These are phyloP conservation scores for Pseudorasbora parva DNA, from an alignment of 2,113 vertebrate species.

Conservation along the genomic window DNA sequence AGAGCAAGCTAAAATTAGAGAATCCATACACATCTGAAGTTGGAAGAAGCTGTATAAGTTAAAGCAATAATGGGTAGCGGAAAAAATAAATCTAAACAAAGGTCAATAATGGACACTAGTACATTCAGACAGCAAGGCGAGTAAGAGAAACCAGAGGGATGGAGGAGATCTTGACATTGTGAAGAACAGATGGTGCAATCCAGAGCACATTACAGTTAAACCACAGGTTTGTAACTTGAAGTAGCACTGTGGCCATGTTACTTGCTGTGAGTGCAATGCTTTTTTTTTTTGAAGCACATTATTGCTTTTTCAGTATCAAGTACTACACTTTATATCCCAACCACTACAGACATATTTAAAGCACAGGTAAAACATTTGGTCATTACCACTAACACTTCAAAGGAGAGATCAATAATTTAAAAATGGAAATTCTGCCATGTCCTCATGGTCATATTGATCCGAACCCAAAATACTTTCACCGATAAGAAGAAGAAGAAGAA, in stretches of 20 bases:
- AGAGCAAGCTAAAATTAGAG: not conserved
- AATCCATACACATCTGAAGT: not conserved
- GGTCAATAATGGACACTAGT: not conserved
- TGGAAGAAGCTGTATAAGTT: not conserved
- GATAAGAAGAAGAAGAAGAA: too few relatives aligned
- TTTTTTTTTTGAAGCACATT: not conserved
- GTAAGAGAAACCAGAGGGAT: not conserved
- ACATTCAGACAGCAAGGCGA: not conserved
- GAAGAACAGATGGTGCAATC: conserved; percentile 24
- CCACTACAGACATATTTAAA: not conserved
- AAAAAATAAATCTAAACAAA: not conserved
- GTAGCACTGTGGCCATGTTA: not conserved
- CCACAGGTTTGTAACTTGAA: conserved; percentile 16
- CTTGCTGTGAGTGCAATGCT: not conserved
- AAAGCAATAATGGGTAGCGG: not conserved
- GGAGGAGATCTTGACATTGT: not conserved
- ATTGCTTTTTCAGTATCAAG: not conserved
- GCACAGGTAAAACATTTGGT: not conserved
- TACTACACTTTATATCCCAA: not conserved
- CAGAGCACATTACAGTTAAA: conserved; percentile 28
- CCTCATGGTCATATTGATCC: not conserved
- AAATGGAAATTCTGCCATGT: not conserved
- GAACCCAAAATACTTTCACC: not conserved
- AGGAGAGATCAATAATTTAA: too few relatives aligned
- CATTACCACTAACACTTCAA: too few relatives aligned